Evolutionary conservation across 2,113 vertebrate genomes (phyloP).

Genomic region (Pheucticus melanocephalus): DNA sequence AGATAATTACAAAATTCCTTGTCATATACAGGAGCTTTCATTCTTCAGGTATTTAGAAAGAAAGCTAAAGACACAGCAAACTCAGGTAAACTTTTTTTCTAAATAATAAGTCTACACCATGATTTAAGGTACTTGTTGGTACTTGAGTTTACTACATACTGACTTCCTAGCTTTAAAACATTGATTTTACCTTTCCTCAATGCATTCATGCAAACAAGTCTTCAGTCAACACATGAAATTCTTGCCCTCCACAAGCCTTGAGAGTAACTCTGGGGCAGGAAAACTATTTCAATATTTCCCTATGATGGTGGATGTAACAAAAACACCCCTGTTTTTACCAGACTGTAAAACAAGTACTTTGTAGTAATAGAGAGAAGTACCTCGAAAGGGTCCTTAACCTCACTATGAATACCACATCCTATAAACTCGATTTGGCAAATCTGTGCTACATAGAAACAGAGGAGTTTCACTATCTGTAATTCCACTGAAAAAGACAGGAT

Average conservation of each 20-base stretch:
- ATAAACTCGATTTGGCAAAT: accelerated
- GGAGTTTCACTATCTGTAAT: neutral
- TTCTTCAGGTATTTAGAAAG: neutral
- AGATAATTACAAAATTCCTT: neutral
- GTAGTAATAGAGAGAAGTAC: neutral
- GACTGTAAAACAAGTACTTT: neutral
- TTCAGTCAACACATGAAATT: neutral
- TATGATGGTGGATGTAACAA: neutral
- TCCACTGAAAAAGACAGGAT: neutral
- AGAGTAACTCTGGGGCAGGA: neutral
- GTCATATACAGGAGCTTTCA: neutral
- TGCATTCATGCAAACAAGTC: neutral
- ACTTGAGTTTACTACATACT: neutral
- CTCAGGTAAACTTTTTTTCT: neutral
- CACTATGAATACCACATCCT: neutral
- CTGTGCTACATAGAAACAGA: neutral
- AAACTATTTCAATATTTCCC: neutral
- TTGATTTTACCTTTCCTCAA: neutral
- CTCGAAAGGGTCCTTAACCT: neutral
- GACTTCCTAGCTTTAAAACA: neutral
- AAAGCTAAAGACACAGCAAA: neutral
- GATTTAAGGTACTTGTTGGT: neutral
- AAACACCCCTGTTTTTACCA: neutral
- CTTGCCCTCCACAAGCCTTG: neutral
- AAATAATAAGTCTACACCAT: neutral